Base-by-base conservation (phyloP, 2,797 vertebrate genomes). In the Taenioides sp. region DNA sequence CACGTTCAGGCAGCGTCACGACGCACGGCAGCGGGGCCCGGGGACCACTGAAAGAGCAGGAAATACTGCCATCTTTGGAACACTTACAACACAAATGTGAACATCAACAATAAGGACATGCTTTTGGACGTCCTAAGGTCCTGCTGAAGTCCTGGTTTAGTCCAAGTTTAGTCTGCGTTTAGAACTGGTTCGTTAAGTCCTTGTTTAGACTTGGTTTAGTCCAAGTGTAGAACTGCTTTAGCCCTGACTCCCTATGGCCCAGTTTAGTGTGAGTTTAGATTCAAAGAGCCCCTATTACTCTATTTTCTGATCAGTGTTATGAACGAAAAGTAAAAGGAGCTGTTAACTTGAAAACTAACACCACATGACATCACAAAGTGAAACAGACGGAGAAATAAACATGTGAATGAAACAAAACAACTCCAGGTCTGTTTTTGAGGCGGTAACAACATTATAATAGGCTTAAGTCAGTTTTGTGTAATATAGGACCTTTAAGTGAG, bases 1-100 rank as follows among this genome's bases (percentile, higher is more conserved):
- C 94, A 94, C 94, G 93, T 90, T 88, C 86, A 78, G 84, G 77
- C 73, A 86, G 89, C 94, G 94, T 94, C 94, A 94, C 78, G 80
- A 90, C 94, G 93, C 75, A 92, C 87, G 73, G 83, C 82, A 1
- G 22, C 71, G 88, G 89, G 87, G 86, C 90, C 87, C 86, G 75
- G 81, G 85, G 22, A 23, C 54, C 54, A 4, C 54, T 14, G 22
- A 23, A 69, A 77, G 37, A 88, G 71, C 84, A 82, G 89, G 88
- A 89, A 91, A 86, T 83, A 74, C 85, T 88, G 84, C 88, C 84
- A 89, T 89, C 77, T 92, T 88, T 87, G 83, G 85, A 77, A 73
- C 69, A 65, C 63, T 22, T 40, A n/a, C 50, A 11, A 14, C 7
- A 23, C 54, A 23, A 55, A 55, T 4, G 52, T 23, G 50, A 54